Evolutionary conservation across 2,113 vertebrate species (phyloP).

Genomic region (Austrofundulus limnaeus): DNA sequence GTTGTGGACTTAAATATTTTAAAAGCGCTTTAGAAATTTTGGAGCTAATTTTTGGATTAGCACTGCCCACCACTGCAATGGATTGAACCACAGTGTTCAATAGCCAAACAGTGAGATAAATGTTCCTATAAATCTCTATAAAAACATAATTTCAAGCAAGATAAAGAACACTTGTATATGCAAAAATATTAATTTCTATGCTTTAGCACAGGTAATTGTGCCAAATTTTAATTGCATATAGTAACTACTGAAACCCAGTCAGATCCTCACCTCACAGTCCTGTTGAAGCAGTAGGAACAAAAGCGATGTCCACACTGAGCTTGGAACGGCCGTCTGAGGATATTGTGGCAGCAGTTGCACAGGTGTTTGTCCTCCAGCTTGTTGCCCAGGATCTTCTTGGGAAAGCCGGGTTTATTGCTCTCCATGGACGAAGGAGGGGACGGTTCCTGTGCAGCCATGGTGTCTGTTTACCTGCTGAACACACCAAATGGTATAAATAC

Average conservation of each 20-base stretch:
- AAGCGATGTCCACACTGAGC: conserved; percentile 97
- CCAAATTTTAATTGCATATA: no score
- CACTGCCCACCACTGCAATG: no score
- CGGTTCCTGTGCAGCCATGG: conserved; percentile 81
- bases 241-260: no score
- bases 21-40: no score
- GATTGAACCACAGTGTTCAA: neutral
- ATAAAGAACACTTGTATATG: no score
- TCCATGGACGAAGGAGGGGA: conserved; percentile 88
- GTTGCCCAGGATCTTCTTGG: conserved; percentile 88
- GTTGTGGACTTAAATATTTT: no score
- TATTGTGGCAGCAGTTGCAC: conserved; percentile 90
- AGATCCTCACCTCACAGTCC: conserved; percentile 69
- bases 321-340: conserved; percentile 89
- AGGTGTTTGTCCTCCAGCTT: conserved; percentile 93
- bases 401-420: conserved; percentile 87
- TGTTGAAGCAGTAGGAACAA: conserved; percentile 90
- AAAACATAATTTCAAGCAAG: neutral
- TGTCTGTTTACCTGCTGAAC: conserved; percentile 60
- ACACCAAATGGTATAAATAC: neutral
- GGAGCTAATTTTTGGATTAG: no score
- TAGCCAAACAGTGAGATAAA: neutral
- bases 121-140: neutral
- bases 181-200: no score
- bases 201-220: no score